Percentiles rank a stretch among this genome's conserved stretches.
Evolutionary conservation across 2,888 invertebrate species (phyloP).

Genomic region (Apamea monoglypha): DNA sequence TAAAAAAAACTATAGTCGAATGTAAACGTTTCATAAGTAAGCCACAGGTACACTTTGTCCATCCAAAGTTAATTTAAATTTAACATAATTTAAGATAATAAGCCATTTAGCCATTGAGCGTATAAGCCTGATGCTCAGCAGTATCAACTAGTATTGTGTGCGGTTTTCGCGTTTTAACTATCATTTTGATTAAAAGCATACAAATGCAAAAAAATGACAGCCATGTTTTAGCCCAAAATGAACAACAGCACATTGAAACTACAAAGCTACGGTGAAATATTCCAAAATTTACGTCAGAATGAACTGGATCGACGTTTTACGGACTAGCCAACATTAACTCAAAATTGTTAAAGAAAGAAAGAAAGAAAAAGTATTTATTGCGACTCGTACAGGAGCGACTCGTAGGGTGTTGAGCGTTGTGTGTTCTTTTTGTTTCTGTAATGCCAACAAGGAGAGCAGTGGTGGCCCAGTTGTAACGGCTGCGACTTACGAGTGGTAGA

Average conservation of each 20-base stretch:
- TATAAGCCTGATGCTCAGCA: not conserved
- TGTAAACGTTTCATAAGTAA: not conserved
- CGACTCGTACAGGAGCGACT: too few relatives aligned
- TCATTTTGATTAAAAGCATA: slow-evolving; percentile 3
- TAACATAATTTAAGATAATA: not conserved
- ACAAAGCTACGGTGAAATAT: not conserved
- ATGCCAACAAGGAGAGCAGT: too few relatives aligned
- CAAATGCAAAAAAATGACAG: not conserved
- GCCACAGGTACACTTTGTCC: not conserved
- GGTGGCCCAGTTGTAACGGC: too few relatives aligned
- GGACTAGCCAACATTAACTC: not conserved
- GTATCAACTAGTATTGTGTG: not conserved
- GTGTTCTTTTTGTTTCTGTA: not conserved
- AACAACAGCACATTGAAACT: slow-evolving; percentile 6
- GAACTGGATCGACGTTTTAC: not conserved
- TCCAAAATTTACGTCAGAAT: slow-evolving; percentile 1
- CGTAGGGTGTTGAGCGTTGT: not conserved
- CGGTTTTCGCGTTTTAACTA: not conserved
- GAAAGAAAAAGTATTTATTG: too few relatives aligned
- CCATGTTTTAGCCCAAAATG: not conserved
- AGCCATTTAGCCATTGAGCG: not conserved
- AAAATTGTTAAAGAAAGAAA: too few relatives aligned
- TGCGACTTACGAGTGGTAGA: too few relatives aligned
- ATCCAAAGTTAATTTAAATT: not conserved
- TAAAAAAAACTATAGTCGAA: not conserved